Conservation (phyloP, 2,797 vertebrate genomes). For the Bryconaethiops microstoma region DNA sequence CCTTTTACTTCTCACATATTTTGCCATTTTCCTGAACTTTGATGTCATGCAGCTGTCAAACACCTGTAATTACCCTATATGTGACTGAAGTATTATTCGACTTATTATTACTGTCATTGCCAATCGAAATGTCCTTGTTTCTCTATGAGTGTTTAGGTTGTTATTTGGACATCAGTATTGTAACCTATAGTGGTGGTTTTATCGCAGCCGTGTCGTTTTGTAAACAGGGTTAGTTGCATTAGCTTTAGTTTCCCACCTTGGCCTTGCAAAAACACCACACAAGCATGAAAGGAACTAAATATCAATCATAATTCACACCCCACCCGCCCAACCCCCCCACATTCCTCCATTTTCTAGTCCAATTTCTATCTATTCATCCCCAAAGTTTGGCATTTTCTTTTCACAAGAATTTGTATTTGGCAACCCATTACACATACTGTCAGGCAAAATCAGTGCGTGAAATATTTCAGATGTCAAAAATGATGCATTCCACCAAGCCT, state of each 20-base stretch:
- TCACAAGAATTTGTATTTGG: conserved; percentile 9
- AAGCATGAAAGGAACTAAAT: conserved; percentile 21
- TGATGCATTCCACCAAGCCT: conserved; percentile 19
- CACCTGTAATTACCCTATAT: conserved; percentile 9
- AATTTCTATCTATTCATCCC: conserved; percentile 20
- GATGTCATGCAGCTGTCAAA: conserved; percentile 2
- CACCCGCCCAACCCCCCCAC: conserved; percentile 23
- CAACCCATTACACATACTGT: not conserved
- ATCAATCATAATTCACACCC: conserved; percentile 54
- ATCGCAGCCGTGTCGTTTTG: conserved; percentile 10
- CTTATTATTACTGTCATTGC: not conserved
- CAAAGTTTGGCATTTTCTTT: not conserved
- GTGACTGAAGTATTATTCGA: conserved; percentile 17
- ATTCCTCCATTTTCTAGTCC: conserved; percentile 29
- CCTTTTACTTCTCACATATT: not conserved
- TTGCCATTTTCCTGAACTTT: not conserved
- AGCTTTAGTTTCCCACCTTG: conserved; percentile 6
- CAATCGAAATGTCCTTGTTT: conserved; percentile 14
- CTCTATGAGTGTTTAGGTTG: conserved; percentile 24
- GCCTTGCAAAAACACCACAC: conserved; percentile 29
- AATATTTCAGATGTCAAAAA: conserved; percentile 18
- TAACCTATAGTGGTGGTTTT: conserved; percentile 5
- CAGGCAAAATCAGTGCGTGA: conserved; percentile 14
- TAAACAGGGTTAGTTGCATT: conserved; percentile 24
- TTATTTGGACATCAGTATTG: conserved; percentile 30